A percentile compares a stretch with the other conserved stretches of the same genome.
phyloP scores from a whole-genome alignment of 2,113 vertebrate genomes.

The Fregata magnificens region DNA sequence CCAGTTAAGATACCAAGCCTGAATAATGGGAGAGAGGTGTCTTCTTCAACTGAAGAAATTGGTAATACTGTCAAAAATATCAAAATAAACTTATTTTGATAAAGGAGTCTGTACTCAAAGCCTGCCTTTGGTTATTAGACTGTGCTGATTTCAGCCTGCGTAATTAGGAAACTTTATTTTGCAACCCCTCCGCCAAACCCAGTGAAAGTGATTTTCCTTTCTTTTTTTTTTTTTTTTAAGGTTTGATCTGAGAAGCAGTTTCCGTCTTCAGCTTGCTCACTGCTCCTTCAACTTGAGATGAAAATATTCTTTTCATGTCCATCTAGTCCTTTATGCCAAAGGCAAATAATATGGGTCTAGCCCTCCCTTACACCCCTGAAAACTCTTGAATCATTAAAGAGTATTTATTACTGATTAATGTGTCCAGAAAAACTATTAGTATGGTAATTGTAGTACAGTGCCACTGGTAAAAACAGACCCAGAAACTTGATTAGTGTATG shows the following conservation, averaged over 20 bases:
- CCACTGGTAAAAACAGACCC: background rate
- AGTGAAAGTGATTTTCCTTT: background rate
- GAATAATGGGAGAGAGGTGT: background rate
- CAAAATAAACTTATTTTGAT: background rate
- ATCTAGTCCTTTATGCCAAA: background rate
- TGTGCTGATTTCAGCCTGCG: background rate
- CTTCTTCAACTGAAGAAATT: background rate
- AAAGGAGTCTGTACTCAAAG: background rate
- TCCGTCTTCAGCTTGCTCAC: accelerated
- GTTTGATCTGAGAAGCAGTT: background rate
- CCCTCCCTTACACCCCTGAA: background rate
- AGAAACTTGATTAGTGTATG: background rate
- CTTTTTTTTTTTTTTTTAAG: background rate
- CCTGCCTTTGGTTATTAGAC: background rate
- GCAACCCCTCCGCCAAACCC: no score
- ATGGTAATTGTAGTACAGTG: background rate
- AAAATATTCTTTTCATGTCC: background rate
- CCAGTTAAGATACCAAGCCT: background rate
- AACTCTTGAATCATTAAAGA: background rate
- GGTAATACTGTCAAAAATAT: background rate
- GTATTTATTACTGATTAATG: background rate
- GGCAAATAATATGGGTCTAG: background rate
- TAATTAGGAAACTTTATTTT: background rate
- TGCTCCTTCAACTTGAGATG: background rate
- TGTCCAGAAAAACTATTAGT: background rate